Conservation (phyloP, 1,140 invertebrate species). For the Drosophila mojavensis region DNA sequence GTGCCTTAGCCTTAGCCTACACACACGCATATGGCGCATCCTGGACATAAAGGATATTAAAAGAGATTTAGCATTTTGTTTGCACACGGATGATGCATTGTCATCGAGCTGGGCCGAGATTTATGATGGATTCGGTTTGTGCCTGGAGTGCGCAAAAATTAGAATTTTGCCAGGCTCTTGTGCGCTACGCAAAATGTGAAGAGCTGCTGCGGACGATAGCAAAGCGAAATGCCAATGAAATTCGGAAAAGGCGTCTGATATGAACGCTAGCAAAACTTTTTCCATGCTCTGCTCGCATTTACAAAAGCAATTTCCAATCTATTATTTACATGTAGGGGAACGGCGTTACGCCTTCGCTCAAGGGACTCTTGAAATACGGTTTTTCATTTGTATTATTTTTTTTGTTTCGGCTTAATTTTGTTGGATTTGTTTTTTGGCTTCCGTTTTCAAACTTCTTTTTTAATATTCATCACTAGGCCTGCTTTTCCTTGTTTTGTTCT, state of each 20-base stretch:
- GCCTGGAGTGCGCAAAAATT: constrained; percentile 80
- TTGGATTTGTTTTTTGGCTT: constrained; percentile 22
- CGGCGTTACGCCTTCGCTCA: constrained; percentile 29
- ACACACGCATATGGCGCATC: constrained; percentile 76
- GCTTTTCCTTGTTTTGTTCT: neutral
- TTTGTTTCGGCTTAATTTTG: constrained; percentile 31
- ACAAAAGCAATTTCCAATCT: neutral
- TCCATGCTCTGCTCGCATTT: neutral
- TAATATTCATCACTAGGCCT: constrained; percentile 64
- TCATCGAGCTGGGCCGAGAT: constrained; percentile 83
- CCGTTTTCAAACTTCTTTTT: constrained; percentile 68
- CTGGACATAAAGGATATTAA: constrained; percentile 83
- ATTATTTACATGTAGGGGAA: constrained; percentile 17
- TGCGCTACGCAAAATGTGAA: constrained; percentile 29
- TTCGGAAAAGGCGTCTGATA: neutral
- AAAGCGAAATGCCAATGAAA: neutral
- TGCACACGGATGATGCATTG: constrained; percentile 84
- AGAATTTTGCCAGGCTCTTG: constrained; percentile 62
- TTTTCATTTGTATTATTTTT: constrained; percentile 17
- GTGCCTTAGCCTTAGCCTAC: constrained; percentile 62
- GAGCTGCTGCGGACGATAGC: constrained; percentile 8
- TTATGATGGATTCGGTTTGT: constrained; percentile 83
- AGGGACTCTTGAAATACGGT: neutral
- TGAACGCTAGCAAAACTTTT: neutral
- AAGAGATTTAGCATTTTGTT: constrained; percentile 83